phyloP scores from a whole-genome alignment of 2,888 invertebrate species.

The Erebia palarica region DNA sequence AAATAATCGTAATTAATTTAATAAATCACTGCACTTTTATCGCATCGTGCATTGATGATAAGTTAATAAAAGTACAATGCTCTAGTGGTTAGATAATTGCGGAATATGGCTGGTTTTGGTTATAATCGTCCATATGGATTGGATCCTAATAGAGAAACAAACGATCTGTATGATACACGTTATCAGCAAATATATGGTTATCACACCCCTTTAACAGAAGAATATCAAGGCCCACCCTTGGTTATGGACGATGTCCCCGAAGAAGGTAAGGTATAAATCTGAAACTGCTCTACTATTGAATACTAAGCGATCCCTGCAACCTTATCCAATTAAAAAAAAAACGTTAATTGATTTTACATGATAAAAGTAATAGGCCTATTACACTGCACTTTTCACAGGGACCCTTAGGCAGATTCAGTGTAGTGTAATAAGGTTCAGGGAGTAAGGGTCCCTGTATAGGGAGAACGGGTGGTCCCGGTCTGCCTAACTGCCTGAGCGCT shows the following conservation, averaged over 20 bases:
- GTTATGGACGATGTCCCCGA: constrained; percentile 74
- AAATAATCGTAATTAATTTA: no score
- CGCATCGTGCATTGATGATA: neutral
- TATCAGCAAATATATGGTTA: constrained; percentile 79
- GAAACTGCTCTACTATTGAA: no score
- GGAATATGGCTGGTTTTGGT: constrained; percentile 75
- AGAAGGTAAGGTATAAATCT: constrained; percentile 59
- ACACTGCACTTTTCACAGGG: no score
- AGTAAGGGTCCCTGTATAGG: no score
- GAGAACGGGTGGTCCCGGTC: no score
- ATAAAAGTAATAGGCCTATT: no score
- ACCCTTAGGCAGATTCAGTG: no score
- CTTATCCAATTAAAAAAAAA: no score
- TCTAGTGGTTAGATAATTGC: constrained; percentile 42
- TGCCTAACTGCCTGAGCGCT: no score
- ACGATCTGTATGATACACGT: constrained; percentile 75
- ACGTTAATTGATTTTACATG: no score
- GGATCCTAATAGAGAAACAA: constrained; percentile 73
- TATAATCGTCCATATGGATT: constrained; percentile 74
- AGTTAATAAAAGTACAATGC: constrained; percentile 31
- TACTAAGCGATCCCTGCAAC: neutral
- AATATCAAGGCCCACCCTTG: constrained; percentile 76
- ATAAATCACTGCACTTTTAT: neutral
- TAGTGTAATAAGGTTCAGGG: no score
- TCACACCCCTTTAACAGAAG: constrained; percentile 74